A percentile compares a stretch with the other conserved stretches of the same genome.
phyloP scores from a whole-genome alignment of 92 coral and sea anemone species.

The Porites rus region DNA sequence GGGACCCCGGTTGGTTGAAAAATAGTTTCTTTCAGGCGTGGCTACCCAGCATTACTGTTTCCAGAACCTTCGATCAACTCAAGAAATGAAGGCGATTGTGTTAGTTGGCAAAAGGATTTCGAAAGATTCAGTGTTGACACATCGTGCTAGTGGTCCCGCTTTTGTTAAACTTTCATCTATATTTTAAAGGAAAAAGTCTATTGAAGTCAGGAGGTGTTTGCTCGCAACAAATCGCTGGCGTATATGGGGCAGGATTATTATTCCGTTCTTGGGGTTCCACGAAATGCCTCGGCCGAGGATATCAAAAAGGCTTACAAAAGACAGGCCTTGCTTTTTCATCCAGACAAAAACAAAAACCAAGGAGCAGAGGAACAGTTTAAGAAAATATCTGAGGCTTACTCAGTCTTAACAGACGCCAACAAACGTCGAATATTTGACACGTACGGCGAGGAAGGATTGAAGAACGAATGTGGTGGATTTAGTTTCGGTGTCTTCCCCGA shows the following conservation, averaged over 20 bases:
- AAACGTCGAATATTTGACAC: constrained; percentile 87
- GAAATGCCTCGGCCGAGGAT: constrained; percentile 91
- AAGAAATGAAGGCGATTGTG: constrained; percentile 31
- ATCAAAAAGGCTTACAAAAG: constrained; percentile 94
- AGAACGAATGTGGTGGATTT: constrained; percentile 63
- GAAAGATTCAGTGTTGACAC: constrained; percentile 20
- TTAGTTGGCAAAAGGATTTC: constrained; percentile 32
- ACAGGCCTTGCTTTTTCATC: constrained; percentile 93
- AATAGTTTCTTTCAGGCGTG: constrained; percentile 15
- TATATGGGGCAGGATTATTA: constrained; percentile 94
- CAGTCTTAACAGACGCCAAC: constrained; percentile 86
- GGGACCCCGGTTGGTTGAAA: neutral
- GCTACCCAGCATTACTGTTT: constrained; percentile 39
- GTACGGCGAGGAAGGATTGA: constrained; percentile 95
- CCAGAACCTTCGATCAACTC: constrained; percentile 38
- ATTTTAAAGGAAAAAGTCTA: neutral
- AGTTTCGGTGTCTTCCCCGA: constrained; percentile 73
- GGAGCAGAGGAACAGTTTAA: constrained; percentile 94
- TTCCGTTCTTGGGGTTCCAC: constrained; percentile 94
- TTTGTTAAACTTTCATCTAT: neutral
- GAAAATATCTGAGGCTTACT: constrained; percentile 94
- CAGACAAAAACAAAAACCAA: constrained; percentile 94
- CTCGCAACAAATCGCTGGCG: constrained; percentile 20
- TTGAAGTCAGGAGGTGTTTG: neutral
- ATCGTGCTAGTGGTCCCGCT: neutral